Base-by-base conservation (phyloP, 2,113 vertebrate genomes). In the Neodontobutis hainanensis region DNA sequence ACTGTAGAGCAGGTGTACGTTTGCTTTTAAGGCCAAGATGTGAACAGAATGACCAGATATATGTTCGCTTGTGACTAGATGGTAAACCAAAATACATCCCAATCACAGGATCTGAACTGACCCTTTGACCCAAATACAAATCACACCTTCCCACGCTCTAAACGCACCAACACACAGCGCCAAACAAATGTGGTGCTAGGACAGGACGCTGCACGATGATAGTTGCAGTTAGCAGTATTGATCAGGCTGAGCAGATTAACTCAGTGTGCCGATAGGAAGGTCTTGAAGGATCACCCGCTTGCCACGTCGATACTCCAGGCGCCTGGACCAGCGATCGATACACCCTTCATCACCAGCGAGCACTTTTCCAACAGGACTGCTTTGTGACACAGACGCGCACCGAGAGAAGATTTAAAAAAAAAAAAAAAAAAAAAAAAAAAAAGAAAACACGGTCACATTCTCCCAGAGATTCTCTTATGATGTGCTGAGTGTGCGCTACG, bases 221-320 rank as follows among this genome's bases (percentile, higher is more conserved):
- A 88, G 90, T 86, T 87, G 83, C 83, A 89, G 88, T 89, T 91
- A 87, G 88, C 73, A 3, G 47, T 84, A 89, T 90, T 77, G 90
- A 91, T 87, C 65, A 66, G 58, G 61, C 78, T 71, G 84, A 81
- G 87, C 84, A 91, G 88, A 91, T 91, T 89, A 90, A 90, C 88
- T 90, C 85, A 66, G 86, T 85, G 80, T 89, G 82, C 83, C 90
- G 85, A 91, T 88, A 86, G 77, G 62, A 87, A 82, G 86, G 86
- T 77, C 86, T 89, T 87, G 81, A 89, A 90, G 87, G 81, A 89
- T 89, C 83, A 78, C 83, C 80, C 75, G 70, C 75, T 80, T 72
- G 77, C 80, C 57, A 27, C 78, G 84, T 90, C 90, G 75, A 91
- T 91, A 81, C 66, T 6, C 71, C 62, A 82, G 88, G 87, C 86